A percentile compares a stretch with the other conserved stretches of the same genome.
Evolutionary conservation across 2,888 invertebrate genomes (phyloP).

Genomic region (Polydrusus tereticollis): DNA sequence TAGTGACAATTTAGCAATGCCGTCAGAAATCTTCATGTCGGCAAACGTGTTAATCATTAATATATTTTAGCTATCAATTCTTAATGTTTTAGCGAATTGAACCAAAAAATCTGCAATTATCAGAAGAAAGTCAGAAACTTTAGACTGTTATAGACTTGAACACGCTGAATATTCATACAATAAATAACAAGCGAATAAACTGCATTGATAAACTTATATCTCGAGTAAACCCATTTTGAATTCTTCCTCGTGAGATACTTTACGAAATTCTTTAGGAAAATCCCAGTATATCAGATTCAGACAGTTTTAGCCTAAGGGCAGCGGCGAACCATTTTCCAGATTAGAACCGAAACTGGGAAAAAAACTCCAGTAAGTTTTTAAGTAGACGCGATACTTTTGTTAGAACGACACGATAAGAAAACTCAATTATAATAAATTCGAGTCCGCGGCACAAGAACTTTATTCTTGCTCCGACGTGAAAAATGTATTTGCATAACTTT

Average conservation of each 20-base stretch:
- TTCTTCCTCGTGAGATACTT: slow-evolving; percentile 3
- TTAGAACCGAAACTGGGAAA: slow-evolving; percentile 32
- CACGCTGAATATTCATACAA: too few species aligned
- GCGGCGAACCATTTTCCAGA: slow-evolving; percentile 34
- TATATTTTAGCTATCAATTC: too few species aligned
- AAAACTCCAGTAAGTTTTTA: slow-evolving; percentile 20
- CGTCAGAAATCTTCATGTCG: too few species aligned
- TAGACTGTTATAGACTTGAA: too few species aligned
- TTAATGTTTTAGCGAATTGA: too few species aligned
- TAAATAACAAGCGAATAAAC: too few species aligned
- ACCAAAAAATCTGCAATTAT: too few species aligned
- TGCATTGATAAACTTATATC: slow-evolving; percentile 6
- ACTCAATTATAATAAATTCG: slow-evolving; percentile 52
- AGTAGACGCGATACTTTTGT: slow-evolving; percentile 40
- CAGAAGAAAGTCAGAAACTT: too few species aligned
- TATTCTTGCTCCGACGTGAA: slow-evolving; percentile 37
- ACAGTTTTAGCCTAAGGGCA: slow-evolving; percentile 42
- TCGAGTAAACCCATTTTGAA: background rate
- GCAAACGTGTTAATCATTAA: too few species aligned
- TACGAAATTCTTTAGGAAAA: slow-evolving; percentile 22
- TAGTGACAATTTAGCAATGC: too few species aligned
- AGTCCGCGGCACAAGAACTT: slow-evolving; percentile 35
- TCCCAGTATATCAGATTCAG: slow-evolving; percentile 47
- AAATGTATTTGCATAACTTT: slow-evolving; percentile 49
- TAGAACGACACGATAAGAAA: slow-evolving; percentile 47